These are phyloP conservation scores for Pollenia angustigena DNA, from an alignment of 2,888 invertebrate species.

Conservation along the genomic window DNA sequence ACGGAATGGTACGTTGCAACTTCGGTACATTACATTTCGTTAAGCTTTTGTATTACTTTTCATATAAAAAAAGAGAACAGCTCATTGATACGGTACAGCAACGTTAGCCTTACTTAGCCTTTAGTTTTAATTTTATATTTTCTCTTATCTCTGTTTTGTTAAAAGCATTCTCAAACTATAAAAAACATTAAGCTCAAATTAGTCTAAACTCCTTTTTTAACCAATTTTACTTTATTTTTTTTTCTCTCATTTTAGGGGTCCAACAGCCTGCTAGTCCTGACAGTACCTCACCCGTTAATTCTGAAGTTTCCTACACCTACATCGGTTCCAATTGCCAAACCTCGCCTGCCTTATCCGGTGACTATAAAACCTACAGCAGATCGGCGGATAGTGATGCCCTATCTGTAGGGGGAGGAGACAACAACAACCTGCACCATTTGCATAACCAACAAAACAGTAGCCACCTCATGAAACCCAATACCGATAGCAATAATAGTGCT, in stretches of 20 bases:
- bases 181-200: neutral
- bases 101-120: too few relatives aligned
- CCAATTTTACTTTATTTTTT: neutral
- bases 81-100: too few relatives aligned
- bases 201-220: neutral
- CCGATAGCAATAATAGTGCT: constrained; percentile 75
- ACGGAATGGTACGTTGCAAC: too few relatives aligned
- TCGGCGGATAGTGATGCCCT: constrained; percentile 82
- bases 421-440: constrained; percentile 65
- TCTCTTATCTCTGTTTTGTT: too few relatives aligned
- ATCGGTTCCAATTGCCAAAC: constrained; percentile 83
- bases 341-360: constrained; percentile 82
- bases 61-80: too few relatives aligned
- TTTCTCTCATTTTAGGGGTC: constrained; percentile 66
- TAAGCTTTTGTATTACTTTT: too few relatives aligned
- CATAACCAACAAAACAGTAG: constrained; percentile 69
- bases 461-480: constrained; percentile 56
- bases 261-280: constrained; percentile 92
- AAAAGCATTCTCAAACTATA: too few relatives aligned
- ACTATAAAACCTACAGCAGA: constrained; percentile 83
- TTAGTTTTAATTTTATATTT: too few relatives aligned
- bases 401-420: constrained; percentile 80
- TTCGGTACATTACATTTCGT: too few relatives aligned
- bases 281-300: constrained; percentile 93
- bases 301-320: constrained; percentile 87